phyloP scores from a whole-genome alignment of 2,113 vertebrate genomes.

The Oreocharis arfaki region DNA sequence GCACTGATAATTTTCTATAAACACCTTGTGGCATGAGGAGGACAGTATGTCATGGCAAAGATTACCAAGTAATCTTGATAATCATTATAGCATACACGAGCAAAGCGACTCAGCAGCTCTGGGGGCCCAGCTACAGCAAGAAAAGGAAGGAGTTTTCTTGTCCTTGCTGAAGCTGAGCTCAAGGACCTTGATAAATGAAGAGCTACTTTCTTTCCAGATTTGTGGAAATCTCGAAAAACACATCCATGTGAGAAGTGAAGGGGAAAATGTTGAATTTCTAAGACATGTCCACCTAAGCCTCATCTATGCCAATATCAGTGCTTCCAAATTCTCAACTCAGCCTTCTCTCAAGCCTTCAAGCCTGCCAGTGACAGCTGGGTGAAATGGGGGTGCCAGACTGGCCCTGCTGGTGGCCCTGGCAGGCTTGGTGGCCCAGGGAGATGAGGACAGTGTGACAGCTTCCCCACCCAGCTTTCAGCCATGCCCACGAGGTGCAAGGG shows the following conservation, averaged over 20 bases:
- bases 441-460: background rate
- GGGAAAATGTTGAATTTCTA: background rate
- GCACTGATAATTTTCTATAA: background rate
- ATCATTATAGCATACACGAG: accelerated
- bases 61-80: accelerated
- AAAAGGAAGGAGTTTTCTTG: background rate
- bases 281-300: background rate
- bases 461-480: background rate
- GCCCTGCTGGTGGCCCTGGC: background rate
- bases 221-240: background rate
- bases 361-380: background rate
- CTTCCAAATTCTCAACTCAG: background rate
- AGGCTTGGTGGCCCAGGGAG: accelerated
- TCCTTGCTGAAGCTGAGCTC: background rate
- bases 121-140: background rate
- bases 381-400: background rate
- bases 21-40: background rate
- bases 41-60: background rate
- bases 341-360: background rate
- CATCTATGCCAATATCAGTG: background rate
- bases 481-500: accelerated
- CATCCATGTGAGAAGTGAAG: accelerated
- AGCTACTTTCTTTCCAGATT: background rate
- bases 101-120: background rate
- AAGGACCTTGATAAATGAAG: background rate